Evolutionary conservation across 92 coral and sea anemone species (phyloP).

Genomic region (Zoanthus sansibaricus): DNA sequence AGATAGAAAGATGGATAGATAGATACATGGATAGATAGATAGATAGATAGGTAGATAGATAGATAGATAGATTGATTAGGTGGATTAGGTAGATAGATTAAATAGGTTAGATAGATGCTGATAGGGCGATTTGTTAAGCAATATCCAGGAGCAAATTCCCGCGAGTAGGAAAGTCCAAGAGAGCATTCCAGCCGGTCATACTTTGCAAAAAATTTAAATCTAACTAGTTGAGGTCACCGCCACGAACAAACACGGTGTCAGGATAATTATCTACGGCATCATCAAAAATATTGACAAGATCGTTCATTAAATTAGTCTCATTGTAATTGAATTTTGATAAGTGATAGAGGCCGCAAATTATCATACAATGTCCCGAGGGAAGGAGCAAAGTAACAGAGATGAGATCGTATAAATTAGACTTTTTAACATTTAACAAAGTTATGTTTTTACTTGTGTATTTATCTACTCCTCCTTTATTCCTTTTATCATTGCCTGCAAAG

Average conservation of each 20-base stretch:
- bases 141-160: conserved; percentile 44
- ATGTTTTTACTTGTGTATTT: conserved; percentile 57
- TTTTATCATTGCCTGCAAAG: conserved; percentile 50
- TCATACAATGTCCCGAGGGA: conserved; percentile 12
- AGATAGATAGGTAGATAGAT: too few relatives aligned
- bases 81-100: too few relatives aligned
- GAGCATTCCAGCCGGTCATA: conserved; percentile 13
- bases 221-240: conserved; percentile 44
- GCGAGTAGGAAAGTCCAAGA: not conserved
- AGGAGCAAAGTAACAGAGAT: not conserved
- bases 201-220: not conserved
- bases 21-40: too few relatives aligned
- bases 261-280: conserved; percentile 18
- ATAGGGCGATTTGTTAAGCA: not conserved
- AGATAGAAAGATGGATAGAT: too few relatives aligned
- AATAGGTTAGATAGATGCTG: too few relatives aligned
- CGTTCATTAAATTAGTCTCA: not conserved
- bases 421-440: conserved; percentile 52
- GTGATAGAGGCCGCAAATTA: conserved; percentile 21
- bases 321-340: conserved; percentile 14
- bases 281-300: not conserved
- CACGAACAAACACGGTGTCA: conserved; percentile 29
- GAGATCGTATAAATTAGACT: conserved; percentile 22
- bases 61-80: too few relatives aligned
- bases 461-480: conserved; percentile 71